Evolutionary conservation across 1,140 invertebrate genomes (phyloP), one percentile per base, ranked within the genome.

Genomic region (Bactericera cockerelli): DNA sequence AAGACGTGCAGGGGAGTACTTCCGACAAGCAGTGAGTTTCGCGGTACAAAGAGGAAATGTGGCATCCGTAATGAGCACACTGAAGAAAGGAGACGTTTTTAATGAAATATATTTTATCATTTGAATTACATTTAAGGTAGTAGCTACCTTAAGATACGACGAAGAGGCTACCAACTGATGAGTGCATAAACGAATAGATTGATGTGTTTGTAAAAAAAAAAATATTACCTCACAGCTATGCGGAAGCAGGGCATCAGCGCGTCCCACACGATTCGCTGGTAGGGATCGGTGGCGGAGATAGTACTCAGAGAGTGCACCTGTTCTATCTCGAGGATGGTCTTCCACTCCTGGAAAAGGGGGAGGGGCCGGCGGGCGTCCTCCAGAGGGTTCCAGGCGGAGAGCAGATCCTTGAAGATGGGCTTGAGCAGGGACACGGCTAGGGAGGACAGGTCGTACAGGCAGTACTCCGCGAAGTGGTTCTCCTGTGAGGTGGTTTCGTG

Each of bases 251-350:
- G 92, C 79, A 94, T 86, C 81, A 91, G 90, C 1, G 86, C 81
- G 61, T 91, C 85, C 92, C 92, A 95, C 57, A 96, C 74, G 2
- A 95, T 71, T 63, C 78, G 78, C 67, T 88, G 83, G 67, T 89
- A 91, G 1, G 86, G 82, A 68, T 84, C 81, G 70, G 86, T 81
- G 55, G 77, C 70, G 24, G 56, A 26, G 28, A 33, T 76, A 60
- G 74, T 71, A 74, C 74, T 64, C 58, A 74, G 42, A 16, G 70
- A 62, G 31, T 65, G 63, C 38, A 63, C 73, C 59, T 74, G 71
- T 66, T 69, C 65, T 54, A 68, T 73, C 60, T 79, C 77, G 49
- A 89, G 67, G 61, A 88, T 75, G 28, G 71, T 70, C 60, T 80
- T 78, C 89, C 89, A 92, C 60, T 84, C 78, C 59, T 76, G 72